Percentiles rank a stretch among this genome's conserved stretches.
phyloP scores from a whole-genome alignment of 30 jellyfish, hydroid and myxozoan genomes.

The Nemopilema nomurai region DNA sequence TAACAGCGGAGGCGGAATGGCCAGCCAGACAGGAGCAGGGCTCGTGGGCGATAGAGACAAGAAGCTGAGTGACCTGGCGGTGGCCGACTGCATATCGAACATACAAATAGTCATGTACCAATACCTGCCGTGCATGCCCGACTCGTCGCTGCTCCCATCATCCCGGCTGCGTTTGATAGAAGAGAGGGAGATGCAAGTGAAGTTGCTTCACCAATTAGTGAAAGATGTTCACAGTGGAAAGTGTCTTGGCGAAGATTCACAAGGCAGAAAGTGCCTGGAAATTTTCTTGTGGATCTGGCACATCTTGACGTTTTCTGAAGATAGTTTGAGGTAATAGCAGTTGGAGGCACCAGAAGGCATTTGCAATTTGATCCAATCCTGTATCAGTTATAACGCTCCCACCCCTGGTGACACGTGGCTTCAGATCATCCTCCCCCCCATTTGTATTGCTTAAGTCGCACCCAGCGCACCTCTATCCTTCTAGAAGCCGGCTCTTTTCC shows the following conservation, averaged over 20 bases:
- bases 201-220: conserved; percentile 14
- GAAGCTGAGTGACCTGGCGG: background rate
- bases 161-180: conserved; percentile 43
- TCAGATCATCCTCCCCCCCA: too few species aligned
- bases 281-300: conserved; percentile 50
- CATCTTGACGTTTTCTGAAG: conserved; percentile 13
- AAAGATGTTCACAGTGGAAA: conserved; percentile 12
- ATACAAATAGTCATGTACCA: conserved; percentile 54
- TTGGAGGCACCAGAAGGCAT: too few species aligned
- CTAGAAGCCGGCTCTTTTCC: too few species aligned
- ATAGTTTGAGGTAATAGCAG: conserved; percentile 31
- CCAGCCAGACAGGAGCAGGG: background rate
- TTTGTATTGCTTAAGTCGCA: too few species aligned
- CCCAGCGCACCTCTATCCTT: too few species aligned
- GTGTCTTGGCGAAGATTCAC: conserved; percentile 54
- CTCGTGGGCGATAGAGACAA: background rate
- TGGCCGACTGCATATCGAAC: conserved; percentile 53
- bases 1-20: background rate
- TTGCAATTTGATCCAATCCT: too few species aligned
- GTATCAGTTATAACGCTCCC: too few species aligned
- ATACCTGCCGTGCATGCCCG: conserved; percentile 13
- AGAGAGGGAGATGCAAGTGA: conserved; percentile 14
- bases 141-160: conserved; percentile 24
- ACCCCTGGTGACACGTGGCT: too few species aligned
- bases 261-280: conserved; percentile 41